These are phyloP conservation scores for Platycheirus albimanus DNA, from an alignment of 2,888 invertebrate genomes.

Conservation along the genomic window DNA sequence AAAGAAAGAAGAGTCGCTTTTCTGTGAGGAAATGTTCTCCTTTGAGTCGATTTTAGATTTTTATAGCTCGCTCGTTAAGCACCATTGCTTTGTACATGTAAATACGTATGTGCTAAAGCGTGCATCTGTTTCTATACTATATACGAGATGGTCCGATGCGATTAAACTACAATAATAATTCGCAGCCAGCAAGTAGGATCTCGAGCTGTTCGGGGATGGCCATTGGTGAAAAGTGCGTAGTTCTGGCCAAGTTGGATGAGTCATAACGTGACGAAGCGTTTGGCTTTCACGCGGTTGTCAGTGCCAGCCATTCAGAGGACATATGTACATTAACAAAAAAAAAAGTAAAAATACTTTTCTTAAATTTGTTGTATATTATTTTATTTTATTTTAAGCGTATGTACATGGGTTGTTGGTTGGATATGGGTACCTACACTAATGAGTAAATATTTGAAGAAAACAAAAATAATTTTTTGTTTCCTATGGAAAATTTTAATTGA, in stretches of 20 bases:
- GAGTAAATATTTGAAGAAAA: slow-evolving; percentile 29
- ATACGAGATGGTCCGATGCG: slow-evolving; percentile 62
- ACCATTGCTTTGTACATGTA: no score
- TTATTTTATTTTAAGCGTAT: slow-evolving; percentile 21
- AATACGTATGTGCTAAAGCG: slow-evolving; percentile 62
- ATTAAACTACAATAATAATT: slow-evolving; percentile 71
- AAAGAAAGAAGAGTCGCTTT: slow-evolving; percentile 31
- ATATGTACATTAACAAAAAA: slow-evolving; percentile 34
- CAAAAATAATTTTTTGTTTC: slow-evolving; percentile 26
- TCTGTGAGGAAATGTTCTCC: slow-evolving; percentile 59
- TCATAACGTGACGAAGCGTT: slow-evolving; percentile 54
- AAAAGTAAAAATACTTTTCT: slow-evolving; percentile 23
- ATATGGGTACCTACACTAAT: no score
- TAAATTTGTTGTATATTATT: slow-evolving; percentile 4
- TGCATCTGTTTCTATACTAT: slow-evolving; percentile 74
- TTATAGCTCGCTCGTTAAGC: slow-evolving; percentile 45
- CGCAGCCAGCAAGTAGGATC: slow-evolving; percentile 23
- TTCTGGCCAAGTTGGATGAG: slow-evolving; percentile 56
- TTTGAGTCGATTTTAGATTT: slow-evolving; percentile 58
- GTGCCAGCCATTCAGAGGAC: slow-evolving; percentile 70
- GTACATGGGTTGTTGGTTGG: not conserved
- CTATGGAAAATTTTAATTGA: slow-evolving; percentile 51
- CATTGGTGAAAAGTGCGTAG: slow-evolving; percentile 61
- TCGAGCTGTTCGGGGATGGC: slow-evolving; percentile 7
- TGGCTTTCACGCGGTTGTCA: slow-evolving; percentile 60